Percentiles rank a stretch among this genome's conserved stretches.
phyloP scores from a whole-genome alignment of 2,113 vertebrate species.

The Indri indri region DNA sequence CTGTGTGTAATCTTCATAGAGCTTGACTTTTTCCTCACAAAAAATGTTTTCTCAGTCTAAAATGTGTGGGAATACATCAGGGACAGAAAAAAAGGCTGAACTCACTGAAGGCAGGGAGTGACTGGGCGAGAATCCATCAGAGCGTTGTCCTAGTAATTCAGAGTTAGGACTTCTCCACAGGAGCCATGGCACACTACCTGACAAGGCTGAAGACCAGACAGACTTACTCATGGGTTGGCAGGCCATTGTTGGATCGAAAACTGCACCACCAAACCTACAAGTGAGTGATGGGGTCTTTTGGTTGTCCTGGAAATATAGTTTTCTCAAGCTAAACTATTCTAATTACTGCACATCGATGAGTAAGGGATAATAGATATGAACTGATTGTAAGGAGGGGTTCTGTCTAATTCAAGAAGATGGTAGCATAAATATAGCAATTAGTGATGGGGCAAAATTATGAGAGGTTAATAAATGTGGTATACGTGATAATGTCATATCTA shows the following conservation, averaged over 20 bases:
- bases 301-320: background rate
- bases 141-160: background rate
- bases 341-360: background rate
- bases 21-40: conserved; percentile 22
- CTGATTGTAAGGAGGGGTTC: background rate
- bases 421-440: background rate
- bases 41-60: background rate
- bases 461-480: background rate
- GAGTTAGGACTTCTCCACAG: conserved; percentile 20
- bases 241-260: conserved; percentile 61
- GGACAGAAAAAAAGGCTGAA: background rate
- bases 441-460: background rate
- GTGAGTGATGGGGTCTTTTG: conserved; percentile 58
- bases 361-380: background rate
- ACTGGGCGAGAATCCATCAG: background rate
- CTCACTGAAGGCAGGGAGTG: background rate
- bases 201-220: conserved; percentile 82
- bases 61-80: background rate
- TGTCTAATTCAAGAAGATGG: background rate
- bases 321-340: background rate
- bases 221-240: conserved; percentile 87
- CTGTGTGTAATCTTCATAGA: background rate
- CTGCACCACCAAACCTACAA: conserved; percentile 32
- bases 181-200: conserved; percentile 83
- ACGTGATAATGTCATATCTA: background rate